Base-by-base conservation (phyloP, 37 sponge, comb jelly and placozoan species). In the Ianthella basta region DNA sequence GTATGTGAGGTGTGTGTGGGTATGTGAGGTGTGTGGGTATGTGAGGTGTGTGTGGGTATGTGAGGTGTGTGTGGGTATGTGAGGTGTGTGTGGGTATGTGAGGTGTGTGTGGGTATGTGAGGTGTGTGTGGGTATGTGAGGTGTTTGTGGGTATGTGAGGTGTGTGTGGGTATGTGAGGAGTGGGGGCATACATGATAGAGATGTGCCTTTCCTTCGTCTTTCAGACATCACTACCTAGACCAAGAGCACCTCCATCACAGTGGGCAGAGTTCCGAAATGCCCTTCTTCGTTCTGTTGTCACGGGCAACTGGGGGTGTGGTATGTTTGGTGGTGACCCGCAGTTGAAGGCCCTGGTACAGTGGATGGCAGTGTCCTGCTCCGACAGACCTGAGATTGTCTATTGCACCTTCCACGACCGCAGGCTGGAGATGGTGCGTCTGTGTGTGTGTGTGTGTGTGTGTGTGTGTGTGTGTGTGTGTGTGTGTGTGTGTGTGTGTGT, bases 221-320 rank as follows among this genome's bases (percentile, higher is more conserved):
- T 44, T 44, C 50, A 44, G 50, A 44, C 8, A 8, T 44, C 50
- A 3, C 8, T 44, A 8, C 50, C 50, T 8, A 44, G 50, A 3
- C 50, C 0, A 50, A 23, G 24, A 38, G 25, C 3, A n/a, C n/a
- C n/a, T n/a, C n/a, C n/a, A 41, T 55, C 79, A n/a, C 64, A 36
- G 19, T 86, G 83, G 83, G 41, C 78, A 0, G 54, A 69, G 57
- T 72, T 80, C 30, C 54, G 56, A 21, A 25, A 27, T 19, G 66
- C 34, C 5, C 68, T 88, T 0, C 89, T 94, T 36, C 81, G 95
- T 27, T 85, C 93, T 37, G 86, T 95, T 60, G 95, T 93, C 33
- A 95, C 95, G 2, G 93, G 95, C n/a, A 92, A 92, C 80, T 91
- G 93, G 90, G 95, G 92, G 59, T 89, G 93, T 84, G 93, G 90